Percentiles rank a stretch among this genome's conserved stretches.
Conservation (phyloP, 2,797 vertebrate genomes). For the Squalus acanthias region DNA sequence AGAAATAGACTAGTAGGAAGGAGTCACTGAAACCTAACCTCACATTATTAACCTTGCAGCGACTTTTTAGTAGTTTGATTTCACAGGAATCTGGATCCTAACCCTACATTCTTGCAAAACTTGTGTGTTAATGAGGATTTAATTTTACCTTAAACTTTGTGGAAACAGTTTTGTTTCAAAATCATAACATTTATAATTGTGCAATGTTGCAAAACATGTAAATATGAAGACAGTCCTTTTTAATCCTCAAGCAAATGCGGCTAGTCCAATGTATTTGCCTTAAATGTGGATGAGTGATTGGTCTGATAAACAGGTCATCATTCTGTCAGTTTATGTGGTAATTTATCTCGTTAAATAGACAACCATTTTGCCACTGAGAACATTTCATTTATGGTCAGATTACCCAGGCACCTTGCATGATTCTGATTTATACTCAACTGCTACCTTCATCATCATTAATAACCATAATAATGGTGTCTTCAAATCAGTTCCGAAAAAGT, state of each 20-base stretch:
- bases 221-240: neutral
- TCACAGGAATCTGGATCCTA: neutral
- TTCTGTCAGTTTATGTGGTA: neutral
- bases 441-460: neutral
- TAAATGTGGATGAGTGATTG: neutral
- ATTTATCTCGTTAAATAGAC: slow-evolving; percentile 7
- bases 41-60: neutral
- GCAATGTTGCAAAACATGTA: neutral
- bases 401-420: slow-evolving; percentile 14
- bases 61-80: neutral
- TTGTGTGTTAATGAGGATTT: neutral
- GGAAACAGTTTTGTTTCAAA: neutral
- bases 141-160: no score
- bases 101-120: neutral
- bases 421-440: slow-evolving; percentile 2
- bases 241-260: neutral
- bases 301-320: slow-evolving; percentile 3
- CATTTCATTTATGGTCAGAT: slow-evolving; percentile 6
- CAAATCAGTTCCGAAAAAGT: slow-evolving; percentile 3
- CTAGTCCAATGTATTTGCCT: no score
- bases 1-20: neutral
- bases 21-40: neutral
- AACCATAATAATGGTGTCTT: neutral
- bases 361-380: neutral
- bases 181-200: neutral